These are phyloP conservation scores for Fistularia tabacaria DNA, from an alignment of 2,797 vertebrate genomes.

Conservation along the genomic window DNA sequence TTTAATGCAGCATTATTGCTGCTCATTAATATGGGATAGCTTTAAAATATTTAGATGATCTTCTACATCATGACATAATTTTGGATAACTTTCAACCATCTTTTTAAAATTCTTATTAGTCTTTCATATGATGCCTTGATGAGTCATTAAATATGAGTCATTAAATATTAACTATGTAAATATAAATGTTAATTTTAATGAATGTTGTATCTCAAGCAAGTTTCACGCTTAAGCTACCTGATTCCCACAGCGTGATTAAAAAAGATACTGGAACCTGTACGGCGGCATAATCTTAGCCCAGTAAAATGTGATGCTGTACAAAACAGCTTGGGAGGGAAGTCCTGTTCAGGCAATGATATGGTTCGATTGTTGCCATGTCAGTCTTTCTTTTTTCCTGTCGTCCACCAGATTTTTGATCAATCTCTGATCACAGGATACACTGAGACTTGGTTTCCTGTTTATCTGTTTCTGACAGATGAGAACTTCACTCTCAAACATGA, in stretches of 20 bases:
- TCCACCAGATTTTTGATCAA: conserved; percentile 27
- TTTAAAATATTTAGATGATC: no score
- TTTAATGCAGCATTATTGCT: no score
- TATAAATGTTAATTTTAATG: no score
- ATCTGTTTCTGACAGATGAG: conserved; percentile 87
- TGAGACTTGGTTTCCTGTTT: conserved; percentile 36
- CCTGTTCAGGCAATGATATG: background rate
- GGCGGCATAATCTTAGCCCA: background rate
- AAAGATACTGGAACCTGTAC: background rate
- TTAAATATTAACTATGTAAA: no score
- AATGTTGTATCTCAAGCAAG: no score
- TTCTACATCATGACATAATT: no score
- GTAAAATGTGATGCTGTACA: no score
- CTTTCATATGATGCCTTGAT: no score
- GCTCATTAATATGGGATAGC: no score
- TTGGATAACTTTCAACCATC: no score
- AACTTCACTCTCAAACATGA: conserved; percentile 99
- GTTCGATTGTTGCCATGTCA: background rate
- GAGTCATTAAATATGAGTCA: no score
- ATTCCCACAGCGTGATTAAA: background rate
- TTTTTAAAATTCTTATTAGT: no score
- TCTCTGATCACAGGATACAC: background rate
- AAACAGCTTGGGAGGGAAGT: background rate
- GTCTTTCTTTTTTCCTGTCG: conserved; percentile 5
- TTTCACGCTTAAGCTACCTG: background rate